phyloP scores from a whole-genome alignment of 2,113 vertebrate species.

The Archocentrus centrarchus region DNA sequence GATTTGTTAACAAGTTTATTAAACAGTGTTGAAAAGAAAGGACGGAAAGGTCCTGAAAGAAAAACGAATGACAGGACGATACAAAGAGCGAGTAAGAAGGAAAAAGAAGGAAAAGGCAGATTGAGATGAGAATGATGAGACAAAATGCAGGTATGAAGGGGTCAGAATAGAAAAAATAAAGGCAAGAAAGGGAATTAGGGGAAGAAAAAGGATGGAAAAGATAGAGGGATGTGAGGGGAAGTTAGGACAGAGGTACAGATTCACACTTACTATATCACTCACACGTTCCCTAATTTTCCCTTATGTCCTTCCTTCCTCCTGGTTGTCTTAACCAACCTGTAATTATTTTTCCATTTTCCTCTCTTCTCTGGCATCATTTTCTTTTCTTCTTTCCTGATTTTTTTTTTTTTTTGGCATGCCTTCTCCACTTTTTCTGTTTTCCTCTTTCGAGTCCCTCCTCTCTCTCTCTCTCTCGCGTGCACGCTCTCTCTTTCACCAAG shows the following conservation, averaged over 20 bases:
- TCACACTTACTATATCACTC: neutral
- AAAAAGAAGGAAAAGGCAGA: rapidly evolving
- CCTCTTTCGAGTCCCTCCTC: neutral
- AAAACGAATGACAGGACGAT: neutral
- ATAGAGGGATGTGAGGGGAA: neutral
- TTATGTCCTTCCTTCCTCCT: neutral
- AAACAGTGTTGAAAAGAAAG: neutral
- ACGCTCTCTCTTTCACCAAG: neutral
- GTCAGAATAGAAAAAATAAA: neutral
- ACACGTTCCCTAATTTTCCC: neutral
- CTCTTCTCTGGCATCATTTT: neutral
- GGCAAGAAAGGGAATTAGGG: neutral
- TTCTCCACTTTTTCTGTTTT: neutral
- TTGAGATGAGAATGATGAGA: neutral
- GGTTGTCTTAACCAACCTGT: neutral
- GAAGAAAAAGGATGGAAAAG: neutral
- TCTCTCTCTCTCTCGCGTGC: no score
- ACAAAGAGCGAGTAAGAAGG: neutral
- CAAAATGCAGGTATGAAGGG: neutral
- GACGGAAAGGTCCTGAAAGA: neutral
- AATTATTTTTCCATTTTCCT: neutral
- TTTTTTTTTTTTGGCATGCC: neutral
- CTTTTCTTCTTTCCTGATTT: neutral
- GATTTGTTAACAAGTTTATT: neutral
- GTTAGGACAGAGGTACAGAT: no score